Percentiles rank a stretch among this genome's conserved stretches.
Evolutionary conservation across 2,797 vertebrate species (phyloP).

Genomic region (Echiichthys vipera): DNA sequence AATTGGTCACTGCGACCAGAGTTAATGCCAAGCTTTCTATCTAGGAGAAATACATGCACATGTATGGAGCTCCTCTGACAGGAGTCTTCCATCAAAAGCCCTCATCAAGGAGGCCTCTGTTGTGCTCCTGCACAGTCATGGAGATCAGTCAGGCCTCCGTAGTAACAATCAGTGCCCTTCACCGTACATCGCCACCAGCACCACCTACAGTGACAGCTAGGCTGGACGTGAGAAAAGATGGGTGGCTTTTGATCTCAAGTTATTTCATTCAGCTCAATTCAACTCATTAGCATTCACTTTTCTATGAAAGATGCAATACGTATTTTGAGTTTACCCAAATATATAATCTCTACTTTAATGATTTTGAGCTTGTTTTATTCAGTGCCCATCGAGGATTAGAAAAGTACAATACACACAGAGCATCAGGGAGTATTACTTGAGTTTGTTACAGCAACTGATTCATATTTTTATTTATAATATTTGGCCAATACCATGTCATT

Average conservation of each 20-base stretch:
- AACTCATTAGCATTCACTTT: slow-evolving; percentile 28
- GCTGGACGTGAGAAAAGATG: slow-evolving; percentile 35
- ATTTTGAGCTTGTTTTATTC: background rate
- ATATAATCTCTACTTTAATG: background rate
- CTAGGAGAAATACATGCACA: slow-evolving; percentile 79
- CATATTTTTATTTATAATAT: background rate
- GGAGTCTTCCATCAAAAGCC: slow-evolving; percentile 74
- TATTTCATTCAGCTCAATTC: slow-evolving; percentile 24
- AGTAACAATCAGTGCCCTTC: slow-evolving; percentile 65
- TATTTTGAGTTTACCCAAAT: background rate
- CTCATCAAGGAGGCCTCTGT: slow-evolving; percentile 69
- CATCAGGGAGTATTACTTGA: background rate
- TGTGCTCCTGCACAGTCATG: slow-evolving; percentile 69
- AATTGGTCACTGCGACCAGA: slow-evolving; percentile 91
- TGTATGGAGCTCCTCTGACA: slow-evolving; percentile 74
- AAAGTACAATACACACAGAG: background rate
- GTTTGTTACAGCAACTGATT: background rate
- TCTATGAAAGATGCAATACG: background rate
- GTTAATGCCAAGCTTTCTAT: slow-evolving; percentile 68
- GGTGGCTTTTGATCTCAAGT: slow-evolving; percentile 54
- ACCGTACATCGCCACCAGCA: slow-evolving; percentile 49
- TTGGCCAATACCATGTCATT: background rate
- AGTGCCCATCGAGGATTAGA: background rate
- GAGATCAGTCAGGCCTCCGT: slow-evolving; percentile 70
- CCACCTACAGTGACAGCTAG: slow-evolving; percentile 72